phyloP scores from a whole-genome alignment of 2,797 vertebrate species.

The Melanotaenia parkinsoni region DNA sequence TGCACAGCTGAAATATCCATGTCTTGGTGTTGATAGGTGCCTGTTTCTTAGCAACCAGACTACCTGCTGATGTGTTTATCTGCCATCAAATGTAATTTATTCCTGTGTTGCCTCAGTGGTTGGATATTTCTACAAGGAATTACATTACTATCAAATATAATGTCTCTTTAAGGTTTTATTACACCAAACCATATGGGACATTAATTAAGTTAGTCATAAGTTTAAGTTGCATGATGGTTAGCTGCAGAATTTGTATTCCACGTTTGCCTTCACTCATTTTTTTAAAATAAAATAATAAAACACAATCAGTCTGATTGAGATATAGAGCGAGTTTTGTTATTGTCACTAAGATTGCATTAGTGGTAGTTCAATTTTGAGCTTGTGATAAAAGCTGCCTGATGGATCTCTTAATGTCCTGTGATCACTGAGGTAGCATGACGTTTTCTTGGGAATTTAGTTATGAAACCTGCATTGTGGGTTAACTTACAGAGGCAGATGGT shows the following conservation, averaged over 20 bases:
- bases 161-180: constrained; percentile 46
- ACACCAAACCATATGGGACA: constrained; percentile 5
- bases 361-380: constrained; percentile 11
- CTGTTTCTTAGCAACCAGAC: constrained; percentile 75
- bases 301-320: neutral
- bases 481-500: constrained; percentile 1
- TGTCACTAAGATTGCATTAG: neutral
- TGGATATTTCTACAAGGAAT: constrained; percentile 55
- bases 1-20: constrained; percentile 71
- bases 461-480: neutral
- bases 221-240: constrained; percentile 25
- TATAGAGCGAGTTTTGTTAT: neutral
- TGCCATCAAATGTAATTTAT: constrained; percentile 47
- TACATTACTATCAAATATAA: constrained; percentile 43
- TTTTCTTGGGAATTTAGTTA: constrained; percentile 3
- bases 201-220: constrained; percentile 42
- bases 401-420: neutral
- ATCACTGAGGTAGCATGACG: neutral
- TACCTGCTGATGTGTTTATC: constrained; percentile 61
- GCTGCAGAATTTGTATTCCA: constrained; percentile 20
- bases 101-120: constrained; percentile 44
- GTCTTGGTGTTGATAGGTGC: constrained; percentile 64
- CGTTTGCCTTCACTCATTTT: neutral
- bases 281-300: constrained; percentile 3
- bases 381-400: neutral